These are phyloP conservation scores for Gari tellinella DNA, from an alignment of 2,888 invertebrate genomes.

Conservation along the genomic window DNA sequence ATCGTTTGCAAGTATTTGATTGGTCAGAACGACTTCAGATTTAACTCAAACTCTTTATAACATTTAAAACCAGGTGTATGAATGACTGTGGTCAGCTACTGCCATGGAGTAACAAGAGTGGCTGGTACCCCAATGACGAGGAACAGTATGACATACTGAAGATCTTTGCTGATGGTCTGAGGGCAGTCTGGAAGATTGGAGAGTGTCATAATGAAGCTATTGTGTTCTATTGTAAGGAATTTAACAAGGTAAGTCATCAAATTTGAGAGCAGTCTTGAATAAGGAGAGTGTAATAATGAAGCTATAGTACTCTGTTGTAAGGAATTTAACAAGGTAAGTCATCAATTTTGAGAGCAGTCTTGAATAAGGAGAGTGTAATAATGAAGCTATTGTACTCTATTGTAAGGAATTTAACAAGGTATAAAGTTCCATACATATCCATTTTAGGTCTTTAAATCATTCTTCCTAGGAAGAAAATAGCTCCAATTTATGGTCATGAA, in stretches of 20 bases:
- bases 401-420: slow-evolving; percentile 58
- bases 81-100: no score
- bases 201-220: slow-evolving; percentile 66
- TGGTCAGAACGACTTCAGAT: no score
- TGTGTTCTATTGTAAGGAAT: slow-evolving; percentile 58
- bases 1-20: no score
- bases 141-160: slow-evolving; percentile 35
- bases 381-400: slow-evolving; percentile 66
- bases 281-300: slow-evolving; percentile 67
- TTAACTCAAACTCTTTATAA: no score
- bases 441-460: no score
- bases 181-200: slow-evolving; percentile 45
- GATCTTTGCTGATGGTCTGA: no score
- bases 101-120: no score
- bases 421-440: no score
- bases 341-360: neutral
- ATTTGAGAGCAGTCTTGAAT: slow-evolving; percentile 16
- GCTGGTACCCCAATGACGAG: slow-evolving; percentile 18
- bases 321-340: slow-evolving; percentile 53
- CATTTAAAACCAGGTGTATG: no score
- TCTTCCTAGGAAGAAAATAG: no score
- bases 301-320: slow-evolving; percentile 61
- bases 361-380: slow-evolving; percentile 61
- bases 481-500: no score
- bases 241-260: slow-evolving; percentile 49